These are phyloP conservation scores for Xiphydria camelus DNA, from an alignment of 2,888 invertebrate genomes.

Conservation along the genomic window DNA sequence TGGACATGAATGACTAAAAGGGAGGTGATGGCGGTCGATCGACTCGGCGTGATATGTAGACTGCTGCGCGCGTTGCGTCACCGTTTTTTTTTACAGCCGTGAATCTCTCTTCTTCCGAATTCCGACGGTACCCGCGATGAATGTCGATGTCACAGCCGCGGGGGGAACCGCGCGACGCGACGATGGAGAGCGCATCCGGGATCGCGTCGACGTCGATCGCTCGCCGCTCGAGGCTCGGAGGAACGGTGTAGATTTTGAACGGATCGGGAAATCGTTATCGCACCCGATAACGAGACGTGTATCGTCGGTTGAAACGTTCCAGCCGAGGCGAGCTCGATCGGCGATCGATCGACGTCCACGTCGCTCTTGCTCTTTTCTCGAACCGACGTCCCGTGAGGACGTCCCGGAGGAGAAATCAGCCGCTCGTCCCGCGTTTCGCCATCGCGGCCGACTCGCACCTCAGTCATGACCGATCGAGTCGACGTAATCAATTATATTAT, in stretches of 20 bases:
- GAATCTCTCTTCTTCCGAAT: constrained; percentile 3
- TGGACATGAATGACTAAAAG: constrained; percentile 56
- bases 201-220: constrained; percentile 12
- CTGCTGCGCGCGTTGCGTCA: constrained; percentile 25
- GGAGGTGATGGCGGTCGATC: constrained; percentile 45
- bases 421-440: constrained; percentile 17
- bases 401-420: not conserved
- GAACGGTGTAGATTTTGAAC: too few species aligned
- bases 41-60: constrained; percentile 53
- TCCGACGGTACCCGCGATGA: constrained; percentile 3
- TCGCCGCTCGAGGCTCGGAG: constrained; percentile 3
- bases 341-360: too few species aligned
- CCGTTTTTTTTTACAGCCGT: constrained; percentile 1
- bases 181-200: too few species aligned
- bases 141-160: not conserved
- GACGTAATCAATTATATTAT: constrained; percentile 45
- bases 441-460: constrained; percentile 24
- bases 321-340: too few species aligned
- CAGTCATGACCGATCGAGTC: constrained; percentile 36
- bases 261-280: too few species aligned
- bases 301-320: too few species aligned
- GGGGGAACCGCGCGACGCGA: constrained; percentile 6
- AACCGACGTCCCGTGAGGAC: not conserved
- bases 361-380: too few species aligned
- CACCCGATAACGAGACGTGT: too few species aligned